Percentiles rank a stretch among this genome's conserved stretches.
Evolutionary conservation across 2,113 vertebrate species (phyloP).

Genomic region (Lepisosteus oculatus): DNA sequence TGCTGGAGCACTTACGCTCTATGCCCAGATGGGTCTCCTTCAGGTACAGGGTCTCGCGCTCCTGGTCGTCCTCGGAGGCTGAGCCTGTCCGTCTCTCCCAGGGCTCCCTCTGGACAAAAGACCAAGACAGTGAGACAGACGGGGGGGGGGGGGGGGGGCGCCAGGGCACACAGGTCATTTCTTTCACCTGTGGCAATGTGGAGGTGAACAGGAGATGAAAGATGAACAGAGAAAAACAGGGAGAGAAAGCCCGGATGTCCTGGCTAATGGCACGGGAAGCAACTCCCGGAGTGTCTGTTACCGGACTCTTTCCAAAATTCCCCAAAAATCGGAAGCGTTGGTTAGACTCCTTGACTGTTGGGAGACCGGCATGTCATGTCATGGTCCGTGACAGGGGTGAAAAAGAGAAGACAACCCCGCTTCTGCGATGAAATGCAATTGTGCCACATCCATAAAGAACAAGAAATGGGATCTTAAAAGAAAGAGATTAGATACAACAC

Average conservation of each 20-base stretch:
- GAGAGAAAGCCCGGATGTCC: background rate
- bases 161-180: conserved; percentile 14
- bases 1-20: conserved; percentile 93
- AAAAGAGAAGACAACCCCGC: background rate
- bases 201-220: conserved; percentile 33
- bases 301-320: background rate
- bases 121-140: conserved; percentile 25
- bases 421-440: background rate
- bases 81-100: conserved; percentile 48
- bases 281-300: conserved; percentile 4
- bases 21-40: conserved; percentile 88
- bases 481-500: conserved; percentile 1
- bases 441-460: conserved; percentile 3
- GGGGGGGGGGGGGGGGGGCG: background rate
- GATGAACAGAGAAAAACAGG: conserved; percentile 15
- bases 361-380: background rate
- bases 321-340: no score
- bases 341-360: no score
- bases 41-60: conserved; percentile 76
- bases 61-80: conserved; percentile 79
- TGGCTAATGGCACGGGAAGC: background rate
- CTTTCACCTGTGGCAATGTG: conserved; percentile 19
- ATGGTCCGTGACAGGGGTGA: conserved; percentile 10
- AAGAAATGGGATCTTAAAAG: conserved; percentile 4
- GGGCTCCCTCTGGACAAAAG: conserved; percentile 51